phyloP scores from a whole-genome alignment of 2,888 invertebrate species.

The Callosobruchus maculatus region DNA sequence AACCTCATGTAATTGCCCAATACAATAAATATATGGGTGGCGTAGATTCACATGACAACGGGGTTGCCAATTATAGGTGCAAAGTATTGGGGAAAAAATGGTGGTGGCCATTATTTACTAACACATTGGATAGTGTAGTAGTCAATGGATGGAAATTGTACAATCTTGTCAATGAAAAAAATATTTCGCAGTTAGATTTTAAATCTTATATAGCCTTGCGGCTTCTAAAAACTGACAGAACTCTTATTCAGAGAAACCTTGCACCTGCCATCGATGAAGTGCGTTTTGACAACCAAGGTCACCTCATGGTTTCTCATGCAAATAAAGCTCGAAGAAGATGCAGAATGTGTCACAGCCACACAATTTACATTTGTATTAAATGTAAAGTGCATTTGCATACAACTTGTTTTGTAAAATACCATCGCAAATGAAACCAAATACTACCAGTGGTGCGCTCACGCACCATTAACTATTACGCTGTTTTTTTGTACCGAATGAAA shows the following conservation, averaged over 20 bases:
- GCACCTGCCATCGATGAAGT: not conserved
- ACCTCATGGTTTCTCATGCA: conserved; percentile 1
- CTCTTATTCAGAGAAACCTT: not conserved
- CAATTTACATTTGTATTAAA: conserved; percentile 15
- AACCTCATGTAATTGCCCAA: conserved; percentile 9
- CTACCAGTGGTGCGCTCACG: conserved; percentile 10
- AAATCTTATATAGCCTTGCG: too few relatives aligned
- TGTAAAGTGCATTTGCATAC: too few relatives aligned
- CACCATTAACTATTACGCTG: conserved; percentile 1
- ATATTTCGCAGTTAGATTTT: too few relatives aligned
- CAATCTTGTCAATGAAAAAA: conserved; percentile 20
- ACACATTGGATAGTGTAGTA: too few relatives aligned
- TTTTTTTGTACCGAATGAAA: too few relatives aligned
- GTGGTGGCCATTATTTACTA: conserved; percentile 26
- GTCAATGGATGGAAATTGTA: conserved; percentile 10
- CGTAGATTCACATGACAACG: conserved; percentile 10
- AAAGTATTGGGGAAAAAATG: not conserved
- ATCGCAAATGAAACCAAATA: conserved; percentile 2
- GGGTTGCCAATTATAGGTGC: conserved; percentile 24
- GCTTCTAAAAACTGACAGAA: not conserved
- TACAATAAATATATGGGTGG: conserved; percentile 12
- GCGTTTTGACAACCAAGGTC: not conserved
- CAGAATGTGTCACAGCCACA: conserved; percentile 1
- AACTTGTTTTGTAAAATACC: conserved; percentile 11
- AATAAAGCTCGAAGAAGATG: conserved; percentile 4